phyloP scores from a whole-genome alignment of 2,888 invertebrate species.

The Argyresthia albistria region DNA sequence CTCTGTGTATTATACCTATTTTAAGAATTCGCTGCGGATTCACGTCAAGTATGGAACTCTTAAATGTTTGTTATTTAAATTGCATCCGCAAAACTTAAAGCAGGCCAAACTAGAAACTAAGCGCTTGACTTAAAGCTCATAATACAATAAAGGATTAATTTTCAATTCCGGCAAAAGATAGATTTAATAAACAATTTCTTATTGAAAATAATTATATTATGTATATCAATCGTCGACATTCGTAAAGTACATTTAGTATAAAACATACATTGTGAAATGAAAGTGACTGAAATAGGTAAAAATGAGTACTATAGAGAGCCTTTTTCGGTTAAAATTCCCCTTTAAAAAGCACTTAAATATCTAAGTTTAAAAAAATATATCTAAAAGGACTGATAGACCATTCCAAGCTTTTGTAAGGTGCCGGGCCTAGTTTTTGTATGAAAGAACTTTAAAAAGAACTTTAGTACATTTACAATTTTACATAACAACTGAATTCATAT shows the following conservation, averaged over 20 bases:
- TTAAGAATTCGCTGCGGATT: constrained; percentile 21
- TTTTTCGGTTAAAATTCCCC: background rate
- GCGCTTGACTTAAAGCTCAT: constrained; percentile 19
- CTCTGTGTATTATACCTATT: too few species aligned
- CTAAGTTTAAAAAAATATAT: constrained; percentile 5
- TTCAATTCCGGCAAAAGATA: too few species aligned
- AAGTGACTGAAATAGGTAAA: background rate
- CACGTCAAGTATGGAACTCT: constrained; percentile 34
- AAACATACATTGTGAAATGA: background rate
- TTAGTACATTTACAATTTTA: too few species aligned
- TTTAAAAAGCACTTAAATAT: background rate
- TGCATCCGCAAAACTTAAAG: constrained; percentile 7
- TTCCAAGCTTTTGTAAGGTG: constrained; percentile 12
- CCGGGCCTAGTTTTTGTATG: too few species aligned
- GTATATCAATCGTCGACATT: background rate
- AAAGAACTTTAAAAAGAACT: too few species aligned
- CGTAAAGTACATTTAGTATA: background rate
- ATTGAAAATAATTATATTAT: too few species aligned
- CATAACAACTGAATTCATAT: too few species aligned
- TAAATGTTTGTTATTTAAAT: constrained; percentile 8
- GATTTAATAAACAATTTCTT: too few species aligned
- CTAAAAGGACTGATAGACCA: constrained; percentile 16
- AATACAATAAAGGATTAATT: background rate
- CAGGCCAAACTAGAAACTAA: constrained; percentile 40
- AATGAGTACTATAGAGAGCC: background rate